Base-by-base conservation (phyloP, 2,888 invertebrate genomes). In the Xanthorhoe designata region DNA sequence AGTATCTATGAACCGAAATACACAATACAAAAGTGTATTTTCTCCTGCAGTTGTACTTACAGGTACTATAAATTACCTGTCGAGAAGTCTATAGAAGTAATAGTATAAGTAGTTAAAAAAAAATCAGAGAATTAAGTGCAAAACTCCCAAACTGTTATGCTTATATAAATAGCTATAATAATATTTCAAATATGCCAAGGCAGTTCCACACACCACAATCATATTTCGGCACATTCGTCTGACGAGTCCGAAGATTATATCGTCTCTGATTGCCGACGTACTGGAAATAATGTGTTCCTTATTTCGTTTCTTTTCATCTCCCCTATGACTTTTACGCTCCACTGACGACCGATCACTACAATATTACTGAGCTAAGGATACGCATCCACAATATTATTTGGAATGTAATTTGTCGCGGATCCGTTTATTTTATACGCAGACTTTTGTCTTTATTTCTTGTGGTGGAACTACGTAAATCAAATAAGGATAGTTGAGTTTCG, bases 211-310 rank as follows among this genome's bases (percentile, higher is more conserved):
- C 55, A 63, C 63, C 66, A 69, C 72, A 71, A 69, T 75, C 73
- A 78, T 75, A 78, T 80, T 78, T 77, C 73, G 72, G 73, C 73
- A 78, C 80, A 81, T 82, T 79, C 78, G 75, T 79, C 78, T 80
- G 79, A 80, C 74, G 78, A 77, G 66, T 63, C 74, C 78, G 76
- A 72, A 80, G 85, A 87, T 86, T 82, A 82, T 81, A 84, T 85
- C 80, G 82, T 83, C 77, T 57, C 67, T 81, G 86, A 88, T 87
- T 84, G 85, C 75, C 79, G 78, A 76, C 78, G 76, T 80, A 77
- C 81, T 83, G 81, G 82, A 84, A 85, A 79, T 88, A 87, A 87
- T 87, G 77, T 78, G 79, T 78, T 77, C 79, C 80, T 81, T 80
- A 84, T 84, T 80, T 75, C 74, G 74, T 69, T 75, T 71, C 77